These are phyloP conservation scores for Vimba vimba DNA, from an alignment of 2,113 vertebrate genomes.

Conservation along the genomic window DNA sequence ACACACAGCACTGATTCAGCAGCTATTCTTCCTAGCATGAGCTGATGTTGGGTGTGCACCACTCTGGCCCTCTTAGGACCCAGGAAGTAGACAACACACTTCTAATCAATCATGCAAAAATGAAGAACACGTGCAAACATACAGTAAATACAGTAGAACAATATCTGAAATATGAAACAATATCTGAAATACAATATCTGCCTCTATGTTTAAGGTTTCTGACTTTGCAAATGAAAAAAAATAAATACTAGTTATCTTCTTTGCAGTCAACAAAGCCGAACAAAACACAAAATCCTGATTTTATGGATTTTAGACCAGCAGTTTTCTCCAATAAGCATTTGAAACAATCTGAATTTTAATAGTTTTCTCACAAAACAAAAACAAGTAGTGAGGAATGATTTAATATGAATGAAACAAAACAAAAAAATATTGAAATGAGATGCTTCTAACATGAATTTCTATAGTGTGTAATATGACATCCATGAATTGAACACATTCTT, in stretches of 20 bases:
- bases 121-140: constrained; percentile 17
- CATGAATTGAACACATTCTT: background rate
- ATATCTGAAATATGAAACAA: background rate
- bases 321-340: background rate
- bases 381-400: background rate
- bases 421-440: background rate
- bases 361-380: background rate
- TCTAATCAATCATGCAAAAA: constrained; percentile 20
- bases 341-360: background rate
- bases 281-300: background rate
- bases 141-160: background rate
- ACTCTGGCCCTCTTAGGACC: background rate
- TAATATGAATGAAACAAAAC: background rate
- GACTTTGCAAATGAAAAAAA: background rate
- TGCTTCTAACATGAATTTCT: constrained; percentile 41
- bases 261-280: background rate
- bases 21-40: background rate
- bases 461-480: background rate
- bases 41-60: constrained; percentile 12
- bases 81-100: background rate
- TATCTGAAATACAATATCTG: too few relatives aligned
- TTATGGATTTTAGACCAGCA: background rate
- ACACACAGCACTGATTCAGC: constrained; percentile 50
- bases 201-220: background rate
- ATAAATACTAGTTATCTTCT: background rate